Conservation (phyloP, 2,888 invertebrate genomes). For the Emmelina monodactyla region DNA sequence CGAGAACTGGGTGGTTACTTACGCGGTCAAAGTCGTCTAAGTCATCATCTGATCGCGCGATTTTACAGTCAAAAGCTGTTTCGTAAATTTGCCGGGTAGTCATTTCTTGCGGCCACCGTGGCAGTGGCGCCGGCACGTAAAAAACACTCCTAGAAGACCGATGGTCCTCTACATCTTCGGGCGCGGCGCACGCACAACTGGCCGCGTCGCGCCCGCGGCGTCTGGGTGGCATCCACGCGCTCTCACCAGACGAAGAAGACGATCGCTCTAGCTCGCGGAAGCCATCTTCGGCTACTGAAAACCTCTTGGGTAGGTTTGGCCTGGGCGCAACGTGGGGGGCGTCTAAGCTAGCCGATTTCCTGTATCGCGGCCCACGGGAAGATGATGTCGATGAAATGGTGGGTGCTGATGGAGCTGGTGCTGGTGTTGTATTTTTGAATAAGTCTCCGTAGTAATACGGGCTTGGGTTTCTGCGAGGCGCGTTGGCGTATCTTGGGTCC, state of each 20-base stretch:
- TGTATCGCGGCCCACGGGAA: conserved; percentile 66
- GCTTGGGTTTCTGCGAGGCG: conserved; percentile 74
- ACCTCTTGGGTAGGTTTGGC: conserved; percentile 70
- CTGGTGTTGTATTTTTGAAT: conserved; percentile 59
- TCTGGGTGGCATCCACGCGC: conserved; percentile 77
- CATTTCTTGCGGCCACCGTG: conserved; percentile 69
- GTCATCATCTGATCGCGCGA: conserved; percentile 81
- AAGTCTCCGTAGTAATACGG: conserved; percentile 86
- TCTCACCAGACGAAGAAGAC: conserved; percentile 64
- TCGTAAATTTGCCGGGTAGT: conserved; percentile 81
- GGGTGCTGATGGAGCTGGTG: conserved; percentile 56
- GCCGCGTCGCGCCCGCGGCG: conserved; percentile 70
- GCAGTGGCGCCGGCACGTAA: conserved; percentile 73
- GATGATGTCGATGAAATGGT: conserved; percentile 48
- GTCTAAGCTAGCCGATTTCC: conserved; percentile 78
- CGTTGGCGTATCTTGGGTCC: conserved; percentile 61
- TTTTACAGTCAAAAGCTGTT: conserved; percentile 89
- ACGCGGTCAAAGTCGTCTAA: conserved; percentile 83
- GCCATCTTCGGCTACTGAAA: conserved; percentile 76
- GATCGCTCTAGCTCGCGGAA: conserved; percentile 65
- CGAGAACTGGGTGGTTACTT: conserved; percentile 79
- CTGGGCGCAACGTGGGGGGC: conserved; percentile 72
- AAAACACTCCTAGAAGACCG: conserved; percentile 72
- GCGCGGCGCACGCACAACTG: conserved; percentile 77
- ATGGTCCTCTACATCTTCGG: conserved; percentile 72